phyloP scores from a whole-genome alignment of 2,113 vertebrate genomes.

The Antennarius striatus region DNA sequence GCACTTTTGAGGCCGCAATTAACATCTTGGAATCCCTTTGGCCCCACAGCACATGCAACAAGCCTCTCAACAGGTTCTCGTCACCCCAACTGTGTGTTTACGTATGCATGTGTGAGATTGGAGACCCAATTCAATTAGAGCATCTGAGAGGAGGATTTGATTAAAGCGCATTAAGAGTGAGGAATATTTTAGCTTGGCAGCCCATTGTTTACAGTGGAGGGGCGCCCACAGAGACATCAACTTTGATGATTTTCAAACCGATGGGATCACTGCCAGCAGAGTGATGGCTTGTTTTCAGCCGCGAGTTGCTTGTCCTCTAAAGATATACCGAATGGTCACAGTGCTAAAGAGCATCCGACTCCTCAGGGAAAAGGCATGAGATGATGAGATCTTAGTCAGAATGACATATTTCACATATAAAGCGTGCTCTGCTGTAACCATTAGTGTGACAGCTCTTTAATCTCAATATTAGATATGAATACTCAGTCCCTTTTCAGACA shows the following conservation, averaged over 20 bases:
- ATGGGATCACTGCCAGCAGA: constrained; percentile 43
- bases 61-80: constrained; percentile 46
- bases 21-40: constrained; percentile 36
- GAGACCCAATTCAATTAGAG: constrained; percentile 63
- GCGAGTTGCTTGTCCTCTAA: constrained; percentile 17
- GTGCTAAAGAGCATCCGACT: constrained; percentile 23
- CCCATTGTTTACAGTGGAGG: constrained; percentile 54
- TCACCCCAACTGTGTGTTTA: constrained; percentile 19
- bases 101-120: constrained; percentile 26
- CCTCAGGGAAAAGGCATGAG: constrained; percentile 6
- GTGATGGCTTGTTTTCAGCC: constrained; percentile 32
- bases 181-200: constrained; percentile 54
- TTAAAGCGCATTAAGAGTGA: constrained; percentile 51
- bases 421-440: too few species aligned
- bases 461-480: neutral
- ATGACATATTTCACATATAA: constrained; percentile 2
- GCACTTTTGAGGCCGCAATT: constrained; percentile 44
- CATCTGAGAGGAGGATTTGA: constrained; percentile 52
- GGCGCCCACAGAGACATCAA: constrained; percentile 42
- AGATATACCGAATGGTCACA: constrained; percentile 30
- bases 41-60: constrained; percentile 21
- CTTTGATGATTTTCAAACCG: constrained; percentile 51
- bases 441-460: constrained; percentile 8
- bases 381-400: constrained; percentile 30
- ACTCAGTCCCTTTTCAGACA: too few species aligned